Conservation (phyloP, 2,113 vertebrate species). For the Ifrita kowaldi region DNA sequence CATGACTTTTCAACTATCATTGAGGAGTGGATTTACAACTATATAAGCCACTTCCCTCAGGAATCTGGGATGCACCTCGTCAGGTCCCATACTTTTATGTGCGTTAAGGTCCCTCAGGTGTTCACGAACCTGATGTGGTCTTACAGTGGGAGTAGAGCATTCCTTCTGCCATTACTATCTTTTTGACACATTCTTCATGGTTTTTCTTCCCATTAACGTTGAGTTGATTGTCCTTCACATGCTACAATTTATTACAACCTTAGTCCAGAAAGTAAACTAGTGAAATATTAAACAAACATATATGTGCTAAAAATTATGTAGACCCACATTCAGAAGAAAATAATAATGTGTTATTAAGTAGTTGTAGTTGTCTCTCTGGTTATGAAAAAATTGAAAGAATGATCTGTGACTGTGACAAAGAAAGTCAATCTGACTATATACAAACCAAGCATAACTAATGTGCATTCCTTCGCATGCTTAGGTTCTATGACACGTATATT, state of each 20-base stretch:
- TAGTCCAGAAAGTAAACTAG: not conserved
- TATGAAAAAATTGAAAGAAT: not conserved
- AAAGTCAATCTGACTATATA: not conserved
- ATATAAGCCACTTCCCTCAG: not conserved
- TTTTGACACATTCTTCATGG: not conserved
- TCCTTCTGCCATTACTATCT: not conserved
- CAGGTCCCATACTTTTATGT: not conserved
- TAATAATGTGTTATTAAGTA: not conserved
- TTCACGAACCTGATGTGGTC: not conserved
- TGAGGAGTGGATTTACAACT: not conserved
- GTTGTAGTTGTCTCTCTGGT: not conserved
- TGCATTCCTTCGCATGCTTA: not conserved
- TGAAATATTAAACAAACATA: not conserved
- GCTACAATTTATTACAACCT: not conserved
- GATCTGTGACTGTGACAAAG: not conserved
- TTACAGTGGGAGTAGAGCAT: not conserved
- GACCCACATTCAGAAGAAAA: not conserved
- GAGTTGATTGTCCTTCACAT: not conserved
- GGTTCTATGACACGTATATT: not conserved
- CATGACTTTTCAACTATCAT: not conserved
- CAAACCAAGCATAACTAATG: not conserved
- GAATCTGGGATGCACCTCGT: accelerated
- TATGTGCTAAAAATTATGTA: not conserved
- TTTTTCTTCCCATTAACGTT: not conserved
- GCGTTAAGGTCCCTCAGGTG: not conserved